Conservation (phyloP, 2,888 invertebrate genomes). For the Norana najaformis region DNA sequence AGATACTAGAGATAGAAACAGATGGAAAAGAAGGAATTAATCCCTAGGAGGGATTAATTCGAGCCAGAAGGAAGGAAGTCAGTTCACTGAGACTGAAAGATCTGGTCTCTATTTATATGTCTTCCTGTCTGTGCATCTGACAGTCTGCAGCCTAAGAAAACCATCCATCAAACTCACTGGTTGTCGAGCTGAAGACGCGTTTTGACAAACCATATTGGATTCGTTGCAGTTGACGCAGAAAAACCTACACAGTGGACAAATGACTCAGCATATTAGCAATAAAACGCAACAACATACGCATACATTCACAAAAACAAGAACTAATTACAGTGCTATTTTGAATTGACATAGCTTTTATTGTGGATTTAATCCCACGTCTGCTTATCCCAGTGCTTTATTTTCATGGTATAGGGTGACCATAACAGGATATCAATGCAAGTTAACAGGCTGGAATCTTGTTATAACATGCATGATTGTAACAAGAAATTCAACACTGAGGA, state of each 20-base stretch:
- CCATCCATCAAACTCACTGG: slow-evolving; percentile 59
- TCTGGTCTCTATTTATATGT: too few species aligned
- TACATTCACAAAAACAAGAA: too few species aligned
- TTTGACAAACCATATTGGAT: slow-evolving; percentile 67
- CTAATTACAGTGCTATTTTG: too few species aligned
- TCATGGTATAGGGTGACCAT: not conserved
- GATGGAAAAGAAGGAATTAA: too few species aligned
- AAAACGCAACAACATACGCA: not conserved
- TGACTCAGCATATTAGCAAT: not conserved
- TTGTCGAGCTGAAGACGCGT: slow-evolving; percentile 92
- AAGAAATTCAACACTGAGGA: not conserved
- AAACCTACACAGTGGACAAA: slow-evolving; percentile 73
- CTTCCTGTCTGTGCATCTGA: too few species aligned
- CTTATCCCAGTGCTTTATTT: too few species aligned
- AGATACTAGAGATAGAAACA: too few species aligned
- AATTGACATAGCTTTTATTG: too few species aligned
- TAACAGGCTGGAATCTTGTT: not conserved
- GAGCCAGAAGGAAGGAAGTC: too few species aligned
- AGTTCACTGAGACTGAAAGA: too few species aligned
- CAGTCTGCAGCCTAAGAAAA: not conserved
- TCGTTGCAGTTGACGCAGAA: slow-evolving; percentile 80
- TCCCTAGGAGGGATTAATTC: too few species aligned
- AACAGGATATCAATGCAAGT: not conserved
- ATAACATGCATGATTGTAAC: not conserved
- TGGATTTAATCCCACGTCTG: too few species aligned